These are phyloP conservation scores for Ailurus styani DNA, from an alignment of 2,113 vertebrate species.

Conservation along the genomic window DNA sequence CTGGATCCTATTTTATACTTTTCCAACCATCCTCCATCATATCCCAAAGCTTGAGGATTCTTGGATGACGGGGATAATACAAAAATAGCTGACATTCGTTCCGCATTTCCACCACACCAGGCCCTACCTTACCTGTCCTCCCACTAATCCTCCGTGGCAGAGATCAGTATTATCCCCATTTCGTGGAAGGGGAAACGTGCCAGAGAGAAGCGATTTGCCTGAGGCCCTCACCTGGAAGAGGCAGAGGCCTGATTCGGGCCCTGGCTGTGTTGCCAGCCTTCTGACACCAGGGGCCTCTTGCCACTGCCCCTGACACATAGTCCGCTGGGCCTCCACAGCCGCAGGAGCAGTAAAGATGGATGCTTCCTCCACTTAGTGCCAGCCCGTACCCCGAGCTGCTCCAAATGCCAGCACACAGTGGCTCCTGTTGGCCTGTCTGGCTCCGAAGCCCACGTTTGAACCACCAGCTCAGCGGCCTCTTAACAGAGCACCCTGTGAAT, in stretches of 20 bases:
- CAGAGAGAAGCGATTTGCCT: neutral
- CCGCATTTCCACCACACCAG: neutral
- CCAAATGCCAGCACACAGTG: fast-evolving
- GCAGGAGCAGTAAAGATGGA: fast-evolving
- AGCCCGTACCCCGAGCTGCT: fast-evolving
- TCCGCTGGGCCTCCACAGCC: neutral
- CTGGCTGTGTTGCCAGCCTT: neutral
- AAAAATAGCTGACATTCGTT: neutral
- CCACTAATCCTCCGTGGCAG: fast-evolving
- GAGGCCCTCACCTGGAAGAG: neutral
- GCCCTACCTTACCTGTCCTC: neutral
- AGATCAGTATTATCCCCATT: neutral
- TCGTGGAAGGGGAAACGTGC: neutral
- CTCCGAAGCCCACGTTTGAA: neutral
- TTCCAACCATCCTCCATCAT: neutral
- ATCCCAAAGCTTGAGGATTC: neutral
- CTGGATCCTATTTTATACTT: neutral
- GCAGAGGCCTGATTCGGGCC: neutral
- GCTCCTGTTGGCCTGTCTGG: neutral
- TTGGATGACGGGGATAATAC: neutral
- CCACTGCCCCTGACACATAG: neutral
- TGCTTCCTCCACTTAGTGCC: fast-evolving
- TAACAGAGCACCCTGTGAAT: neutral
- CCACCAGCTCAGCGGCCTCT: neutral
- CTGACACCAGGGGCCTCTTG: neutral